These are phyloP conservation scores for Calephelis perditalis DNA, from an alignment of 2,888 invertebrate species.

Conservation along the genomic window DNA sequence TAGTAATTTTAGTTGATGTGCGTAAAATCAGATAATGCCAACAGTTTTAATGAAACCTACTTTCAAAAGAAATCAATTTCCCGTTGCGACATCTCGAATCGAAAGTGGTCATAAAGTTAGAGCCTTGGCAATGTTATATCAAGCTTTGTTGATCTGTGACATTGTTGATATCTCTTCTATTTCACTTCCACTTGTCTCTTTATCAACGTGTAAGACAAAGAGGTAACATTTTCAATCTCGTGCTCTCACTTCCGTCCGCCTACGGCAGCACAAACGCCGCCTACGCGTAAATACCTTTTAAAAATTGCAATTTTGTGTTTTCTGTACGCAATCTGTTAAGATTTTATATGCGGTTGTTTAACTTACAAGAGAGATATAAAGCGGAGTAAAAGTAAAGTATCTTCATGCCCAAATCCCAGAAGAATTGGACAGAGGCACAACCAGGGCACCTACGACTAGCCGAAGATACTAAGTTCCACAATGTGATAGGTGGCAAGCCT, in stretches of 20 bases:
- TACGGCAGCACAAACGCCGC: slow-evolving; percentile 56
- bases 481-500: too few species aligned
- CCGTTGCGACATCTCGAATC: slow-evolving; percentile 63
- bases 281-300: slow-evolving; percentile 62
- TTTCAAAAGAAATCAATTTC: slow-evolving; percentile 45
- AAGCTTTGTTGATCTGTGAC: slow-evolving; percentile 60
- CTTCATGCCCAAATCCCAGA: too few species aligned
- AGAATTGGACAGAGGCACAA: too few species aligned
- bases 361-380: too few species aligned
- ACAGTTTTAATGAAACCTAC: slow-evolving; percentile 22
- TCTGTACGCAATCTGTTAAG: slow-evolving; percentile 41
- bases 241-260: slow-evolving; percentile 78
- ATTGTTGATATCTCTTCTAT: slow-evolving; percentile 53
- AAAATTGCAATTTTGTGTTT: slow-evolving; percentile 58
- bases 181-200: slow-evolving; percentile 42
- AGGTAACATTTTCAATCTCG: slow-evolving; percentile 49
- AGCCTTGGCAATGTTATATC: slow-evolving; percentile 61
- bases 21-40: slow-evolving; percentile 14
- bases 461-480: too few species aligned
- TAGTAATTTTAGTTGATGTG: slow-evolving; percentile 13
- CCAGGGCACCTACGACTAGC: too few species aligned
- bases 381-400: too few species aligned
- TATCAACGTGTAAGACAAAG: slow-evolving; percentile 58
- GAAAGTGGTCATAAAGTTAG: slow-evolving; percentile 71
- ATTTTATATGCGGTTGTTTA: neutral